phyloP scores from a whole-genome alignment of 2,113 vertebrate genomes.

The Epinephelus lanceolatus region DNA sequence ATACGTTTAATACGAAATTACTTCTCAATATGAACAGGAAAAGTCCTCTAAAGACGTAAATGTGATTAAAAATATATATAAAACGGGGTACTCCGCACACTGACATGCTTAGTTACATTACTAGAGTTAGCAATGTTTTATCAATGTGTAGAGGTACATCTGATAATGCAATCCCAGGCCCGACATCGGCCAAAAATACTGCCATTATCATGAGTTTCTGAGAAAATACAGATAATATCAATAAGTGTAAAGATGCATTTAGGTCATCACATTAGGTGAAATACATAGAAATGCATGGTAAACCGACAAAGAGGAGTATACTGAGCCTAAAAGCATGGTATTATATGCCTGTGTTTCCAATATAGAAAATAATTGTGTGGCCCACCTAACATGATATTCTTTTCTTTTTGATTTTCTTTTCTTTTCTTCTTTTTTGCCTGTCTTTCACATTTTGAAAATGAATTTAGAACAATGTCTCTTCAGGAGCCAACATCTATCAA shows the following conservation, averaged over 20 bases:
- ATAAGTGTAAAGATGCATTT: not conserved
- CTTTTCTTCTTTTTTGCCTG: too few species aligned
- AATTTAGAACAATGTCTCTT: not conserved
- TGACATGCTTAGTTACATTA: not conserved
- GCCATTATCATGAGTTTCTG: not conserved
- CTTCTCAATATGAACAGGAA: not conserved
- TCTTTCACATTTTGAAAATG: not conserved
- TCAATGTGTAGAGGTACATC: not conserved
- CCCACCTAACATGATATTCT: too few species aligned
- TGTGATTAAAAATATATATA: not conserved
- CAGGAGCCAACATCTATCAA: not conserved
- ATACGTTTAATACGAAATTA: not conserved
- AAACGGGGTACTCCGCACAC: not conserved
- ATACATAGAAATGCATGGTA: not conserved
- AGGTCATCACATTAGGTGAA: not conserved
- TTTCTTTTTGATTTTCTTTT: too few species aligned
- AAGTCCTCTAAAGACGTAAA: not conserved
- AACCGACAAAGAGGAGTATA: not conserved
- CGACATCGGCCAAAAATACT: not conserved
- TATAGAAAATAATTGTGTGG: not conserved
- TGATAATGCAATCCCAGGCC: not conserved
- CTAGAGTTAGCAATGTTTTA: not conserved
- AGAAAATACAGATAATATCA: not conserved
- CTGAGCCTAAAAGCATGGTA: not conserved
- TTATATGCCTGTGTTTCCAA: not conserved